Base-by-base conservation (phyloP, 2,797 vertebrate species). In the Vultur gryphus region DNA sequence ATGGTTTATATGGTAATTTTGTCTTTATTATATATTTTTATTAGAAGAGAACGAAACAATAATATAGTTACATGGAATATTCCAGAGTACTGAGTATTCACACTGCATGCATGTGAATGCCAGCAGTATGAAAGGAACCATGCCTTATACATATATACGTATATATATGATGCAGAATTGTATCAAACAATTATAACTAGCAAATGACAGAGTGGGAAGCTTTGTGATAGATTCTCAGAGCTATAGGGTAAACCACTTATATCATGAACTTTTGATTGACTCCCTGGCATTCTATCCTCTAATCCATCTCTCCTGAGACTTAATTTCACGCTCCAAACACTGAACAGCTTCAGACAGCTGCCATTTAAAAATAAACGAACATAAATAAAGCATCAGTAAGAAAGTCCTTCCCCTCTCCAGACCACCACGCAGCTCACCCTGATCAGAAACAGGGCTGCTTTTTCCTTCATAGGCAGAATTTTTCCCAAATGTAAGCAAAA, bases 261-360 rank as follows among this genome's bases (percentile, higher is more conserved):
- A 73, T 58, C 2, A 21, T 73, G 88, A 90, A 92, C 71, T 84
- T 94, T 77, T 93, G 84, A 92, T 87, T 83, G 90, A 93, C 78
- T 94, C 69, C 64, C 29, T 80, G 81, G 81, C 78, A 65, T 89
- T 87, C 80, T 75, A 29, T 89, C 62, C 65, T 85, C 67, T 92
- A 94, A 93, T 95, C 90, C 90, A 69, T 95, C 94, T 95, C 92
- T 82, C 70, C 78, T 92, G 95, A 94, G 90, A 78, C 67, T 92
- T 97, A 94, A 95, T 95, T 92, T 97, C 95, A 95, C 5, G 37
- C 86, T 95, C 49, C 77, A 91, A 93, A 91, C 87, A 69, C 76
- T 82, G 89, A 95, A 83, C 46, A 90, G 58, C 77, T 86, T 88
- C 66, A 84, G 94, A 95, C 76, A 95, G 69, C 91, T 96, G 87